Evolutionary conservation across 2,888 invertebrate species (phyloP).

Genomic region (Ischnura elegans): DNA sequence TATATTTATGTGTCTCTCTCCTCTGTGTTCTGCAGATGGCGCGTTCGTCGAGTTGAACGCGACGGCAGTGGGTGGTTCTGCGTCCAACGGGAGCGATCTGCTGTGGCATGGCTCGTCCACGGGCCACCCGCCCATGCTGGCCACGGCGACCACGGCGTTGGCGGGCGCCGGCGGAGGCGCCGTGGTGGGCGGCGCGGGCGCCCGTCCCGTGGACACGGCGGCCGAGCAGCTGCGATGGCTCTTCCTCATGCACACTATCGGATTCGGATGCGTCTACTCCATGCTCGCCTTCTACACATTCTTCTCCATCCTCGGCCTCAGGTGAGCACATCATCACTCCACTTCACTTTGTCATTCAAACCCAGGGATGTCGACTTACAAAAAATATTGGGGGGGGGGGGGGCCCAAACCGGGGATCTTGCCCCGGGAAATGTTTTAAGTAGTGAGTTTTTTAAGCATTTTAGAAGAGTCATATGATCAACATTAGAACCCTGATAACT

Average conservation of each 20-base stretch:
- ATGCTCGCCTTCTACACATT: slow-evolving; percentile 80
- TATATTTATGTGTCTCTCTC: neutral
- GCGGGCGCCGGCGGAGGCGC: neutral
- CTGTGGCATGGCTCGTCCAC: neutral
- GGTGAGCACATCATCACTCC: slow-evolving; percentile 74
- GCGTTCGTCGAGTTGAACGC: neutral
- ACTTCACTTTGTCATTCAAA: neutral
- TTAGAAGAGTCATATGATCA: too few species aligned
- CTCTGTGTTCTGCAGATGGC: neutral
- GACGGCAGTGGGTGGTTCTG: neutral
- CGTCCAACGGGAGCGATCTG: neutral
- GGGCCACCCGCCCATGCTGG: slow-evolving; percentile 6
- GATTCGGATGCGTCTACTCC: slow-evolving; percentile 80
- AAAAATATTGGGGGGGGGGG: too few species aligned
- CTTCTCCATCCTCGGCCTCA: slow-evolving; percentile 80
- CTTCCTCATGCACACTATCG: slow-evolving; percentile 81
- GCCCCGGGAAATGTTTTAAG: too few species aligned
- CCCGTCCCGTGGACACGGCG: slow-evolving; percentile 73
- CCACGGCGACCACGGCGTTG: neutral
- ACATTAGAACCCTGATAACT: too few species aligned
- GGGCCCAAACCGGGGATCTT: too few species aligned
- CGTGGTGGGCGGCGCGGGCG: neutral
- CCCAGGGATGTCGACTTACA: too few species aligned
- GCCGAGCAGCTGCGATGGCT: slow-evolving; percentile 79
- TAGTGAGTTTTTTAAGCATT: too few species aligned